Conservation (phyloP, 2,888 invertebrate genomes). For the Dasysyrphus albostriatus region DNA sequence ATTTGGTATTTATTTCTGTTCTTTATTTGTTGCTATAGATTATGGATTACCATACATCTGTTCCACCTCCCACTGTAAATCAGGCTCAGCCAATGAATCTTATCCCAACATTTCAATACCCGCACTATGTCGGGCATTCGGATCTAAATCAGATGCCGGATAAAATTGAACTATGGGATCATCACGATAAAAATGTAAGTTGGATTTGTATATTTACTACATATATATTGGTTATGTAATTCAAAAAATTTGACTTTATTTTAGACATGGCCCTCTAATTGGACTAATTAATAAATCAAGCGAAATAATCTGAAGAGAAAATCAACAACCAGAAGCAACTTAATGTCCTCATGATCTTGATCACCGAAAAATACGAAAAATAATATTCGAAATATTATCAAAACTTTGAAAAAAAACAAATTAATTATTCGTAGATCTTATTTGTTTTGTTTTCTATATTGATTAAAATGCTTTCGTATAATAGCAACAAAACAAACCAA, state of each 20-base stretch:
- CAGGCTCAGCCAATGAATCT: constrained; percentile 81
- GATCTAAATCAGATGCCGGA: constrained; percentile 81
- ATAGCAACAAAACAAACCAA: constrained; percentile 32
- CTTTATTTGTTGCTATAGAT: constrained; percentile 77
- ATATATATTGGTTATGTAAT: not conserved
- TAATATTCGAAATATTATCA: constrained; percentile 77
- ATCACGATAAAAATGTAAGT: constrained; percentile 84
- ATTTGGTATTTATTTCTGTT: not conserved
- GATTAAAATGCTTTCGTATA: constrained; percentile 22
- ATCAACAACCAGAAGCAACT: constrained; percentile 24
- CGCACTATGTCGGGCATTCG: constrained; percentile 81
- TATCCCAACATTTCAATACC: constrained; percentile 82
- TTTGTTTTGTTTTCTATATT: constrained; percentile 45
- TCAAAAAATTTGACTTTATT: not conserved
- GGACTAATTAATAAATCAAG: constrained; percentile 77
- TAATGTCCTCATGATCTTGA: constrained; percentile 77
- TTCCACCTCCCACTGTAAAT: constrained; percentile 80
- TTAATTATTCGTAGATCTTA: constrained; percentile 54
- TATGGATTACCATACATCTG: constrained; percentile 82
- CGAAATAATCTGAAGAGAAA: constrained; percentile 61
- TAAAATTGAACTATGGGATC: constrained; percentile 83
- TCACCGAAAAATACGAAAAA: constrained; percentile 72
- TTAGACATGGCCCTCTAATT: constrained; percentile 82
- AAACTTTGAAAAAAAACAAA: constrained; percentile 25
- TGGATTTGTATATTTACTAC: not conserved